Percentiles rank a stretch among this genome's conserved stretches.
phyloP scores from a whole-genome alignment of 1,140 invertebrate species.

The Cotesia typhae region DNA sequence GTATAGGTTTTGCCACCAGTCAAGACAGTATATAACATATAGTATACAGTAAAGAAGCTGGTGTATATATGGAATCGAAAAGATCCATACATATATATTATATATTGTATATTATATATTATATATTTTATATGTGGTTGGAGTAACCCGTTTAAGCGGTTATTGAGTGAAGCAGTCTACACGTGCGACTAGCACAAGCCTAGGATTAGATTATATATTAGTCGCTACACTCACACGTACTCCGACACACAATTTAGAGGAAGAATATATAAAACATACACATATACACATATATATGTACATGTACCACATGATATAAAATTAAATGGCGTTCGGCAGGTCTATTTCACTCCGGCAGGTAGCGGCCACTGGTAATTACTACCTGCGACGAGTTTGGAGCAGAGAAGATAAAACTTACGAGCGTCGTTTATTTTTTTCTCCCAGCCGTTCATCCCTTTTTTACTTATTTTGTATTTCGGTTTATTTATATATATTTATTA shows the following conservation, averaged over 20 bases:
- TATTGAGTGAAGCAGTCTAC: conserved; percentile 5
- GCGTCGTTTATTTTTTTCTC: conserved; percentile 27
- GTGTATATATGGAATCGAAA: conserved; percentile 46
- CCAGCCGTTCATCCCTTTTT: conserved; percentile 22
- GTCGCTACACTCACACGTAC: conserved; percentile 13
- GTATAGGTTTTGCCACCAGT: conserved; percentile 55
- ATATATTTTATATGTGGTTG: no score
- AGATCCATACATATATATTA: no score
- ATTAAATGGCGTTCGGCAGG: conserved; percentile 63
- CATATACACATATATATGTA: neutral
- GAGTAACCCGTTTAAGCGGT: no score
- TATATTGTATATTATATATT: no score
- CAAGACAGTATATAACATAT: conserved; percentile 42
- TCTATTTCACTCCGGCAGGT: conserved; percentile 61
- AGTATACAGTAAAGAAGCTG: conserved; percentile 19
- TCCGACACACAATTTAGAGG: conserved; percentile 19
- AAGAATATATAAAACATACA: neutral
- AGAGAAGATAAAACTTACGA: conserved; percentile 43
- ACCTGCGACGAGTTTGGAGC: conserved; percentile 56
- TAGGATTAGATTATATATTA: conserved; percentile 8
- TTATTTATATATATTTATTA: conserved; percentile 1
- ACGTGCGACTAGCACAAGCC: conserved; percentile 13
- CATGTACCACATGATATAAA: conserved; percentile 49
- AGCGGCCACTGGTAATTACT: conserved; percentile 66
- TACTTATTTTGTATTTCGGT: conserved; percentile 35